A percentile compares a stretch with the other conserved stretches of the same genome.
Evolutionary conservation across 2,113 vertebrate species (phyloP).

Genomic region (Amazona guildingii): DNA sequence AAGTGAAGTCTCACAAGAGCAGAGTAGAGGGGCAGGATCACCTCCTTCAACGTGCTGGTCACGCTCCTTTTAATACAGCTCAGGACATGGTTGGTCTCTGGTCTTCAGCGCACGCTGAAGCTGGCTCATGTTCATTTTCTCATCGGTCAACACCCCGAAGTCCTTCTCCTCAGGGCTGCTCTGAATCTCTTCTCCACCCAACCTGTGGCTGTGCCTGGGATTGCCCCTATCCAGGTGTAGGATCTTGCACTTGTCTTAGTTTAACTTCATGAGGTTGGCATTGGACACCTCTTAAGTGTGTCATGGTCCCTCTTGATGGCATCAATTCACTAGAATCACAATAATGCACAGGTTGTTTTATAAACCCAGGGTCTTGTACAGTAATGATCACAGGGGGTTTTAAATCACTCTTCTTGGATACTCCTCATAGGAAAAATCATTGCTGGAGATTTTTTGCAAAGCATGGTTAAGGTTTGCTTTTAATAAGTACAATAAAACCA

Average conservation of each 20-base stretch:
- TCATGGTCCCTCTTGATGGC: background rate
- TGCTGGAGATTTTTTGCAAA: background rate
- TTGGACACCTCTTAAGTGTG: background rate
- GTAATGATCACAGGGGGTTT: background rate
- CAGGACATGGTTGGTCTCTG: background rate
- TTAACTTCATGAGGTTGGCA: background rate
- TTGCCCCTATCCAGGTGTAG: background rate
- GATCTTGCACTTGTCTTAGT: background rate
- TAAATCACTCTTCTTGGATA: background rate
- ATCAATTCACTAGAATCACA: background rate
- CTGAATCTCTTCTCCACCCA: background rate
- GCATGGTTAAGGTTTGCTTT: background rate
- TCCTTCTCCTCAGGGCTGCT: background rate
- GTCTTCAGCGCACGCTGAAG: too few relatives aligned
- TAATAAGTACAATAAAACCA: accelerated
- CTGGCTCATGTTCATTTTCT: background rate
- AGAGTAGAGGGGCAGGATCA: background rate
- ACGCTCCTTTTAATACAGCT: background rate
- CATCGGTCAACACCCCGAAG: background rate
- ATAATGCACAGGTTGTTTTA: background rate
- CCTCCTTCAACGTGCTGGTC: background rate
- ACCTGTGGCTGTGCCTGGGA: background rate
- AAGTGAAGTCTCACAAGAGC: background rate
- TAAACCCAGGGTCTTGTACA: background rate
- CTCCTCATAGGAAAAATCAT: background rate